phyloP scores from a whole-genome alignment of 1,140 invertebrate genomes.

The Zaprionus ornatus region DNA sequence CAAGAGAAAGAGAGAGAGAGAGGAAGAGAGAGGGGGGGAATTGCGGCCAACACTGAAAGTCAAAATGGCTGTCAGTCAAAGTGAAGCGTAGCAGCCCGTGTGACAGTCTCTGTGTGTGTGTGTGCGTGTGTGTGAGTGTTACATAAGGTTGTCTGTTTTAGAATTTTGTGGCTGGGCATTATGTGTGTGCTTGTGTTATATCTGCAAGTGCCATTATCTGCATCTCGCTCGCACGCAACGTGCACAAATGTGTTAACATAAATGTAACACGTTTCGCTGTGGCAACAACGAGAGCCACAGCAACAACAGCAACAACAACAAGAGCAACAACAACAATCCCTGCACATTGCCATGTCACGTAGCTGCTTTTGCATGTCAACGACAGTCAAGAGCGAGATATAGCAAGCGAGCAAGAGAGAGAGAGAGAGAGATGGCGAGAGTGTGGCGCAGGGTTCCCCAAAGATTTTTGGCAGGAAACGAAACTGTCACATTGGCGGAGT shows the following conservation, averaged over 20 bases:
- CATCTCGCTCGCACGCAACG: conserved; percentile 40
- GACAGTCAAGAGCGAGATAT: conserved; percentile 31
- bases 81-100: conserved; percentile 62
- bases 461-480: conserved; percentile 38
- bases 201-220: conserved; percentile 34
- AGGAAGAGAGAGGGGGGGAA: too few species aligned
- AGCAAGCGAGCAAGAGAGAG: background rate
- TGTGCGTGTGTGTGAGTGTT: conserved; percentile 32
- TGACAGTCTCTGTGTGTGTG: conserved; percentile 3
- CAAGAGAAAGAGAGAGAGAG: background rate
- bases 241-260: conserved; percentile 75
- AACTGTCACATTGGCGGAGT: conserved; percentile 40
- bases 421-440: background rate
- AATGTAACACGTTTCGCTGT: conserved; percentile 77
- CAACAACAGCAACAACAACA: conserved; percentile 20
- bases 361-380: conserved; percentile 73
- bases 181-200: conserved; percentile 30
- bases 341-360: conserved; percentile 66
- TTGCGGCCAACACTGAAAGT: conserved; percentile 30
- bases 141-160: conserved; percentile 59
- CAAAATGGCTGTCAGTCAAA: conserved; percentile 77
- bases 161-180: conserved; percentile 60
- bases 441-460: background rate
- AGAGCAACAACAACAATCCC: conserved; percentile 40
- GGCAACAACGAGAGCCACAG: conserved; percentile 61